Conservation (phyloP, 2,888 invertebrate species). For the Cetonia aurata region DNA sequence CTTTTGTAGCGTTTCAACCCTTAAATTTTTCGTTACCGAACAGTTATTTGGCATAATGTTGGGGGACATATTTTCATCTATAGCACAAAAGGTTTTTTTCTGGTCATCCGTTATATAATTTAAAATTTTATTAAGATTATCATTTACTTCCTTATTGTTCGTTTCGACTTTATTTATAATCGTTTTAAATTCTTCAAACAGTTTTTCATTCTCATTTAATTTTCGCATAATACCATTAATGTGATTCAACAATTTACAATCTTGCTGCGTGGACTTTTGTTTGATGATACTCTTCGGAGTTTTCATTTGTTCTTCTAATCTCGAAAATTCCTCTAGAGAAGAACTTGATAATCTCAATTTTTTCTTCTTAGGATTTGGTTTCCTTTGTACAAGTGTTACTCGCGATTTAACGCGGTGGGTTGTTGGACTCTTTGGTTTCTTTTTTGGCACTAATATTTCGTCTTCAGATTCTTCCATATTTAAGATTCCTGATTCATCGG, state of each 20-base stretch:
- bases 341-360: neutral
- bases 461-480: slow-evolving; percentile 17
- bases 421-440: neutral
- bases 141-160: slow-evolving; percentile 22
- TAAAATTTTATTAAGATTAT: slow-evolving; percentile 1
- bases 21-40: neutral
- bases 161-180: neutral
- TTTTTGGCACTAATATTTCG: neutral
- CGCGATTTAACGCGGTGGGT: neutral
- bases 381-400: neutral
- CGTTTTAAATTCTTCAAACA: neutral
- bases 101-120: neutral
- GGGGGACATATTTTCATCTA: neutral
- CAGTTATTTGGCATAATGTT: neutral
- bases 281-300: slow-evolving; percentile 13
- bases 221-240: slow-evolving; percentile 7
- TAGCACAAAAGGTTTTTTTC: neutral
- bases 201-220: slow-evolving; percentile 3
- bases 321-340: slow-evolving; percentile 22
- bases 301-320: slow-evolving; percentile 12
- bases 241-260: neutral
- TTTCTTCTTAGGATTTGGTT: neutral
- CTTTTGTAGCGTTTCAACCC: slow-evolving; percentile 3
- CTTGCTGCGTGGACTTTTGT: neutral
- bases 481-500: slow-evolving; percentile 13